Conservation (phyloP, 2,113 vertebrate genomes). For the Amazona guildingii region DNA sequence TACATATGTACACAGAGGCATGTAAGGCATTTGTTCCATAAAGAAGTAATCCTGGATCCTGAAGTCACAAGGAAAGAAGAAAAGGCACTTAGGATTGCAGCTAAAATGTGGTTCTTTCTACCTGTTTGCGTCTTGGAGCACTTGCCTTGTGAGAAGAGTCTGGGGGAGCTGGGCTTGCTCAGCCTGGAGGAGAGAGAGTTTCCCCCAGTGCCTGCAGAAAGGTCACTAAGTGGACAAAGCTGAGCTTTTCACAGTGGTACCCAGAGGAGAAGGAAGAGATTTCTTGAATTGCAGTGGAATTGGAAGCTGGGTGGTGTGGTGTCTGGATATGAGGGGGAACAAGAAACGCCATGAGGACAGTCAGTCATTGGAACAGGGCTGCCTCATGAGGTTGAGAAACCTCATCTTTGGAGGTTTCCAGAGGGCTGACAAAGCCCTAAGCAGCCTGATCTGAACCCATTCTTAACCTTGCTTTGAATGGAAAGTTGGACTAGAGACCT, state of each 20-base stretch:
- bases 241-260: not conserved
- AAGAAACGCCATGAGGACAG: not conserved
- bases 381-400: not conserved
- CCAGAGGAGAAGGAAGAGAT: not conserved
- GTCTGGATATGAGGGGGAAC: not conserved
- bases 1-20: not conserved
- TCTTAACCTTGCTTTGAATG: not conserved
- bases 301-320: not conserved
- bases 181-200: fast-evolving
- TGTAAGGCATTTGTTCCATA: not conserved
- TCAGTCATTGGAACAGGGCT: not conserved
- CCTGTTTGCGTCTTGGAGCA: not conserved
- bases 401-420: not conserved
- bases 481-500: not conserved
- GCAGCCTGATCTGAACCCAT: not conserved
- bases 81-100: not conserved
- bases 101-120: not conserved
- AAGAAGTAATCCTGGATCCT: not conserved
- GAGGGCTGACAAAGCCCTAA: not conserved
- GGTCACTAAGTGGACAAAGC: fast-evolving
- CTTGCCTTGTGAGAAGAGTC: not conserved
- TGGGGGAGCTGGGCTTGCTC: not conserved
- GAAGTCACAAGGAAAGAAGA: not conserved
- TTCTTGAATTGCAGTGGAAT: not conserved
- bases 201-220: not conserved